Evolutionary conservation across 2,797 vertebrate species (phyloP).

Genomic region (Lutjanus argentimaculatus): DNA sequence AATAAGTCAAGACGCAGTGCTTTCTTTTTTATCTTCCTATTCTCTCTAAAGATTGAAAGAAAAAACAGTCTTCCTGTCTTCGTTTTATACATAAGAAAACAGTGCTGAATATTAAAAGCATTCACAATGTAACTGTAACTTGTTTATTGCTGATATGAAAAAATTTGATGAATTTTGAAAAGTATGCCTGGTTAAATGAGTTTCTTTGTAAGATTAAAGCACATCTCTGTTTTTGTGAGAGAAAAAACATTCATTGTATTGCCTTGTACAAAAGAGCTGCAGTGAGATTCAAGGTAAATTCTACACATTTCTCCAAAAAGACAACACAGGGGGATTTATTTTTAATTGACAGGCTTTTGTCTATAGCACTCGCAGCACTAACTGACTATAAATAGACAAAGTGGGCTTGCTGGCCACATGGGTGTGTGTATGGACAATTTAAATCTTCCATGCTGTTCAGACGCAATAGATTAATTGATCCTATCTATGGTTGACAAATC

Average conservation of each 20-base stretch:
- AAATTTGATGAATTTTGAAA: constrained; percentile 39
- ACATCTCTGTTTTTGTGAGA: constrained; percentile 9
- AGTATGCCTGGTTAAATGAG: constrained; percentile 10
- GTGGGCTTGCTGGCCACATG: constrained; percentile 44
- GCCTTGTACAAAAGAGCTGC: constrained; percentile 31
- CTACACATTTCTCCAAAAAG: constrained; percentile 37
- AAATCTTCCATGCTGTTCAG: constrained; percentile 68
- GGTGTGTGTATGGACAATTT: constrained; percentile 61
- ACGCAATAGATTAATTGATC: constrained; percentile 73
- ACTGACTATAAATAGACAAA: constrained; percentile 65
- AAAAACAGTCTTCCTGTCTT: constrained; percentile 13
- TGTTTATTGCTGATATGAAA: constrained; percentile 44
- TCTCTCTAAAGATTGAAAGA: constrained; percentile 42
- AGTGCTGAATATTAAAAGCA: constrained; percentile 47
- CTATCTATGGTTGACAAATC: constrained; percentile 56
- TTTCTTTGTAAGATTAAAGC: constrained; percentile 42
- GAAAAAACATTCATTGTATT: constrained; percentile 17
- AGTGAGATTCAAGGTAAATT: constrained; percentile 37
- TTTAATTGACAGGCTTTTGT: constrained; percentile 70
- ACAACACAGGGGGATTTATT: constrained; percentile 28
- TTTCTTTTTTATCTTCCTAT: constrained; percentile 41
- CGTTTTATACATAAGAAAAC: constrained; percentile 29
- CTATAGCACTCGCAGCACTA: constrained; percentile 28
- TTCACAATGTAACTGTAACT: not conserved
- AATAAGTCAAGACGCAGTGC: constrained; percentile 26